Evolutionary conservation across 1,140 invertebrate species (phyloP), one percentile per base, ranked within the genome.

Genomic region (Drosophila biarmipes): DNA sequence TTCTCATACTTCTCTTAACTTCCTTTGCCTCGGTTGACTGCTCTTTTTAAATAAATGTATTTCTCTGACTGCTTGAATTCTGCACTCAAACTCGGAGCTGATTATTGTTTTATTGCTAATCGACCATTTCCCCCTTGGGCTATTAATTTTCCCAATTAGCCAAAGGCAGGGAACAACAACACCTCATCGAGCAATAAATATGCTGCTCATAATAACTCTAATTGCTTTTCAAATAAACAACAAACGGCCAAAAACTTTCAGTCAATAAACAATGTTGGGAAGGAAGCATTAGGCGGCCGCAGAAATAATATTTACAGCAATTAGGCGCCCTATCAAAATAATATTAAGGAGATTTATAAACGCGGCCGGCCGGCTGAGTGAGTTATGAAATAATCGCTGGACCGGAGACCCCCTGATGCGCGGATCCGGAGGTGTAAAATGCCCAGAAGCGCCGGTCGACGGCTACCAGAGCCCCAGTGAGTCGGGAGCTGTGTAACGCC

Each of bases 211-310:
- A 87, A 89, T 80, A 90, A 75, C 90, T 90, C 74, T 84, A 90
- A 90, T 90, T 91, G 84, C 84, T 89, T 84, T 84, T 81, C 68
- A 90, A 90, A 90, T 81, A 90, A 90, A 90, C 89, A 90, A 67
- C 75, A 55, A 52, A 19, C 17, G 61, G 46, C 15, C 14, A 69
- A 63, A 67, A 66, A 64, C 17, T 49, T 40, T 49, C 21, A 35
- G 40, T 74, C 53, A 78, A 90, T 87, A 90, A 90, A 90, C 81
- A 87, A 80, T 29, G 42, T 61, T 42, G 55, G 34, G 31, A 8
- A 51, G 48, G 51, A 49, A 68, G 46, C 77, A 89, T 81, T 85
- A 77, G 78, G 49, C 49, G 34, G 57, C 72, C 56, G 31, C 53
- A 81, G 66, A 72, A 79, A 91, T 74, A 91, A 90, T 91, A 91